Percentiles rank a stretch among this genome's conserved stretches.
Conservation (phyloP, 1,140 invertebrate species). For the Brachystomella parvula region DNA sequence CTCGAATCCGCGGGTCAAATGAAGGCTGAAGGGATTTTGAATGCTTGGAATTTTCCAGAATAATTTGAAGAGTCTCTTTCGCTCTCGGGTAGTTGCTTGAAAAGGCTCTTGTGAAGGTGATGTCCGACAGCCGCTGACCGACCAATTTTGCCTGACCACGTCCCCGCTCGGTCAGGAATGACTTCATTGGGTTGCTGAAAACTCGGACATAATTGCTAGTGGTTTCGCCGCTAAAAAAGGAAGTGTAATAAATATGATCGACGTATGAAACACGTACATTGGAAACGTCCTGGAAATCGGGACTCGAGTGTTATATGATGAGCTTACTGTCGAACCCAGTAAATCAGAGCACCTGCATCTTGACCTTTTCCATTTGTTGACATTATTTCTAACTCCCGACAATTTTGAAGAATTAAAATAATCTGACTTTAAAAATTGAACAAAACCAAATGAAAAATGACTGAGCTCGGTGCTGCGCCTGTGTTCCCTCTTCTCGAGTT, state of each 20-base stretch:
- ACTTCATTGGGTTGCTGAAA: not conserved
- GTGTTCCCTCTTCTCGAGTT: no score
- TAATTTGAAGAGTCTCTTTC: slow-evolving; percentile 15
- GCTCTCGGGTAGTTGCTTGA: slow-evolving; percentile 15
- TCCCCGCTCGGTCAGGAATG: not conserved
- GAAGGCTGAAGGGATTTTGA: not conserved
- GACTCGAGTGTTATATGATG: not conserved
- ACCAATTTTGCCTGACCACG: slow-evolving; percentile 4
- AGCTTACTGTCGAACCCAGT: slow-evolving; percentile 13
- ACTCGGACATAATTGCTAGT: not conserved
- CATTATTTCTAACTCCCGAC: not conserved
- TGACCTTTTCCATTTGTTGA: not conserved
- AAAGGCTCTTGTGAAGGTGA: slow-evolving; percentile 9
- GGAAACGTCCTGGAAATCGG: not conserved
- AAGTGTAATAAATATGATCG: not conserved
- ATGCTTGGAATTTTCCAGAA: slow-evolving; percentile 12
- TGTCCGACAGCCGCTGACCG: not conserved
- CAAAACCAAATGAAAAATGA: no score
- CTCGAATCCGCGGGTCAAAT: not conserved
- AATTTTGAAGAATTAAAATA: not conserved
- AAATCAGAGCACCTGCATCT: not conserved
- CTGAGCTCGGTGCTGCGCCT: no score
- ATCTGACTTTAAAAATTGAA: no score
- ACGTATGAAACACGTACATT: not conserved
- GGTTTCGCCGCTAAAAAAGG: not conserved